Evolutionary conservation across 2,888 invertebrate genomes (phyloP), one percentile per base, ranked within the genome.

Genomic region (Nemoura dubitans): DNA sequence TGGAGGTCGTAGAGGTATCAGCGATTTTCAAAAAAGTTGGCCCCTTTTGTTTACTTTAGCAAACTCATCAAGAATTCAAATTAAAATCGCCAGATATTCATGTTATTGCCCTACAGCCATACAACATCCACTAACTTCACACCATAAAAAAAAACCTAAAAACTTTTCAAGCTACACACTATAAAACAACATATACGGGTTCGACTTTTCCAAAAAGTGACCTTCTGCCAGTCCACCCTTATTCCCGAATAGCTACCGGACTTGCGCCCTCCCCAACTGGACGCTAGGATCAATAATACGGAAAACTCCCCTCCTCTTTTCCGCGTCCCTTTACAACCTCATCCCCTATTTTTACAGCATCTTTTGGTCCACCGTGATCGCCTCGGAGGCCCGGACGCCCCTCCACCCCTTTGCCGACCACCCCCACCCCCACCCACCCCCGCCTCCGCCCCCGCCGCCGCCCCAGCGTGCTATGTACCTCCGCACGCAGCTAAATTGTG

Each of bases 341-440:
- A 81, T 76, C 84, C 83, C 84, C 84, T 84, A 84, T 84, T 84
- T 84, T 84, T 84, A 84, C 76, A 84, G 84, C 84, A 76, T 84
- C 84, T 84, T 84, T 84, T 59, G 76, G 84, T 59, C 59, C 76
- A 59, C 28, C 84, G 84, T 76, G 84, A 84, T 76, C 84, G 59
- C 84, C 59, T 59, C 76, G 21, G 76, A 27, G 21, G 59, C 81
- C 16, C 21, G 2, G 2, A 1, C 59, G 2, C 14, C n/a, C 59
- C n/a, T 76, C 76, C 84, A n/a, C 43, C 43, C n/a, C 43, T 82
- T 30, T 43, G 36, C 36, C 26, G n/a, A 2, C 16, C 29, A 26
- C 29, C 84, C 29, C 16, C 83, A 1, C 59, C 43, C n/a, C 36
- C 43, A 7, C 83, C 27, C 10, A 25, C 80, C 77, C 80, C 26